Base-by-base conservation (phyloP, 2,113 vertebrate species). In the Ciconia stormi region DNA sequence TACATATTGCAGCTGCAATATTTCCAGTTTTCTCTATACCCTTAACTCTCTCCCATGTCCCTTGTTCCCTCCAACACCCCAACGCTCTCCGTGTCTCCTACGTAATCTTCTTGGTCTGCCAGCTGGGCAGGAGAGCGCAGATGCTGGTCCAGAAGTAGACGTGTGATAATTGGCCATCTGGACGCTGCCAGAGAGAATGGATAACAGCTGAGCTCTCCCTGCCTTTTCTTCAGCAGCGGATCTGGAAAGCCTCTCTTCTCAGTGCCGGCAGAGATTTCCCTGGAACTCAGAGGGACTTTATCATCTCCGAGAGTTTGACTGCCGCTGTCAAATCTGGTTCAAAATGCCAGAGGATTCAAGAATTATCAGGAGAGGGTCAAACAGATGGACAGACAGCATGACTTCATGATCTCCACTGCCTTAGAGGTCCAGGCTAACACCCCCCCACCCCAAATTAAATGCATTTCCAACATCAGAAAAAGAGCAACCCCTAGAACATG, bases 161-260 rank as follows among this genome's bases (percentile, higher is more conserved):
- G 92, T 96, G 96, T 96, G 92, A 96, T 97, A 97, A 96, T 92
- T 96, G 93, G 93, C 96, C 95, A 95, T 96, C 93, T 94, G 96
- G 93, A 96, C 9, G 2, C 87, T 73, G 90, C 95, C 92, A 88
- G 90, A 94, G 90, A 94, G 95, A 94, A 96, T 90, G 95, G 96
- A 73, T 85, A 96, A 94, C 96, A 96, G 96, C 96, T 96, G 96
- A 96, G 85, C 66, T 85, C 87, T 95, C 90, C 81, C 67, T 82
- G 93, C 92, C 82, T 95, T 87, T 80, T 76, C 95, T 94, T 81
- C 88, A 67, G 86, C 59, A 67, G 66, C 1, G 1, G 86, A 77
- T 94, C 95, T 96, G 97, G 94, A 97, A 95, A 92, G 59, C n/a
- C 67, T 93, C 82, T 89, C 62, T 82, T 80, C 92, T 91, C 78